These are phyloP conservation scores for Equus quagga DNA, from an alignment of 2,113 vertebrate genomes.

Conservation along the genomic window DNA sequence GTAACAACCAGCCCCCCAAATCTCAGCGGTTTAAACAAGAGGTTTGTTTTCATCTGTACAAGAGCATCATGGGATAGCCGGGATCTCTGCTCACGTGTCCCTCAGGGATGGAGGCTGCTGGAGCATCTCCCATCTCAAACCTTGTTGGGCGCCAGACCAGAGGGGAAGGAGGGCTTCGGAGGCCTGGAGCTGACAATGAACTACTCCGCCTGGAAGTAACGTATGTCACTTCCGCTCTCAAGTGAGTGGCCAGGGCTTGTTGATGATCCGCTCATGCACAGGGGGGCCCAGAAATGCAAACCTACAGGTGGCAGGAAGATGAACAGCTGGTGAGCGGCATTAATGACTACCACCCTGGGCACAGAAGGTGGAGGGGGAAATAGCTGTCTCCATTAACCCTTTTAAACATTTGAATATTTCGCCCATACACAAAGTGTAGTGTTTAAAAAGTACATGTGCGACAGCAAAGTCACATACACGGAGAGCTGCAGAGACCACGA, in stretches of 20 bases:
- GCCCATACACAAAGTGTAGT: background rate
- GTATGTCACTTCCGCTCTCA: background rate
- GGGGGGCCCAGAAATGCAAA: background rate
- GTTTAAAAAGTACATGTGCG: background rate
- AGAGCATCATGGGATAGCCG: accelerated
- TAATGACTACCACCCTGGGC: background rate
- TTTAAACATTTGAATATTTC: background rate
- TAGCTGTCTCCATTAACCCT: background rate
- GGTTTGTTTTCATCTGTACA: no score
- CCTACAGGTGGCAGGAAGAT: accelerated
- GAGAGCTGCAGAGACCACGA: background rate
- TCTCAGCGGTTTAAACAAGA: background rate
- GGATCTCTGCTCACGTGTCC: accelerated
- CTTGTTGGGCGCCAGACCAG: accelerated
- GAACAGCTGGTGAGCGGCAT: background rate
- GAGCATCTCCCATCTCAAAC: accelerated
- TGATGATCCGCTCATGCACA: background rate
- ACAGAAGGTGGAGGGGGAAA: background rate
- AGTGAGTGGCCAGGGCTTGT: no score
- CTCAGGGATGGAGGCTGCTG: accelerated
- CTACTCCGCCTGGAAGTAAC: background rate
- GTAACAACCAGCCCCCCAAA: background rate
- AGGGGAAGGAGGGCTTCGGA: background rate
- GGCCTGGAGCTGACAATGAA: background rate
- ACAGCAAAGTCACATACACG: background rate